These are phyloP conservation scores for Nomada ferruginata DNA, from an alignment of 2,888 invertebrate species.

Conservation along the genomic window DNA sequence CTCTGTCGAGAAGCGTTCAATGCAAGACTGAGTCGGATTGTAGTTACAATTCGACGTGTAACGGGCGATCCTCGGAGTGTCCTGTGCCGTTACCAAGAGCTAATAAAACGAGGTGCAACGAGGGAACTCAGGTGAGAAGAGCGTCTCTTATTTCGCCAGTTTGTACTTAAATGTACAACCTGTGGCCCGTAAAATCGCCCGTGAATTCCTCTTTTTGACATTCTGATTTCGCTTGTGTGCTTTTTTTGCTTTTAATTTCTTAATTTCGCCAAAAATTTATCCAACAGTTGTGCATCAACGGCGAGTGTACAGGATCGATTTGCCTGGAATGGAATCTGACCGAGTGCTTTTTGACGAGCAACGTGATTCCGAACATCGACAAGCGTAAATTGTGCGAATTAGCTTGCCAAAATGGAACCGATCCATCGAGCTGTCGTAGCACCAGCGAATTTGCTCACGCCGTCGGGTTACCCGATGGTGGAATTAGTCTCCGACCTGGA, in stretches of 20 bases:
- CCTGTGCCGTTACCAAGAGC: constrained; percentile 92
- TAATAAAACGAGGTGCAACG: constrained; percentile 97
- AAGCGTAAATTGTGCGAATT: constrained; percentile 96
- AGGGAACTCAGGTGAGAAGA: constrained; percentile 89
- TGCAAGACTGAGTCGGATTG: constrained; percentile 96
- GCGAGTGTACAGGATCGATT: constrained; percentile 97
- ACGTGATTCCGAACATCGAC: constrained; percentile 90
- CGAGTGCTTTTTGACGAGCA: constrained; percentile 96
- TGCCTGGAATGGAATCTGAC: constrained; percentile 97
- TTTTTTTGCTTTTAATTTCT: too few species aligned
- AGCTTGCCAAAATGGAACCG: constrained; percentile 96
- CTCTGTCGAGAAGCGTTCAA: constrained; percentile 87
- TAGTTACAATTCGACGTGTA: constrained; percentile 94
- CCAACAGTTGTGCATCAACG: constrained; percentile 91
- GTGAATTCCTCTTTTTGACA: not conserved
- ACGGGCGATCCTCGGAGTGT: constrained; percentile 94
- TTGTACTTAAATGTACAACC: not conserved
- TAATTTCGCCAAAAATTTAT: too few species aligned
- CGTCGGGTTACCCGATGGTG: constrained; percentile 91
- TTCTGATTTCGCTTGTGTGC: too few species aligned
- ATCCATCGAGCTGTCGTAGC: constrained; percentile 90
- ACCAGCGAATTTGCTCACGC: constrained; percentile 93
- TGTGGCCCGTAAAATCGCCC: not conserved
- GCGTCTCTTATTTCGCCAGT: not conserved
- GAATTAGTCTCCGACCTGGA: constrained; percentile 95